Base-by-base conservation (phyloP, 2,113 vertebrate genomes). In the Willisornis vidua region DNA sequence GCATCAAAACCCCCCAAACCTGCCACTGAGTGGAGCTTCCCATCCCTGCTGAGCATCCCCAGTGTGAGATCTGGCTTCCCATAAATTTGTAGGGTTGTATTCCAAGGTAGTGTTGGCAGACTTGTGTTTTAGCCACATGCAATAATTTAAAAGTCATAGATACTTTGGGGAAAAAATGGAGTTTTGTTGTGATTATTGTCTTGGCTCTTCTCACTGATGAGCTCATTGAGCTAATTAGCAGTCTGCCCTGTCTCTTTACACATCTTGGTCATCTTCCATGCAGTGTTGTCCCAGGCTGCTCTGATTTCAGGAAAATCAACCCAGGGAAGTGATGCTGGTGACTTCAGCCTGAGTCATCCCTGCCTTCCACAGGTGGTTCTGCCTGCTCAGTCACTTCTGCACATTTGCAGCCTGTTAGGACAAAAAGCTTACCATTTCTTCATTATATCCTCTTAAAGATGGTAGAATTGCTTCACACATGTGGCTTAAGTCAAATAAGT, bases 71-170 rank as follows among this genome's bases (percentile, higher is more conserved):
- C 24, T 73, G 75, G 2, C 23, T 37, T 65, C 35, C 49, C 10
- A 2, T 8, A 13, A 19, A 48, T n/a, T 37, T 24, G 0, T 1
- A 22, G 63, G 23, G 12, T 4, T 25, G 13, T 15, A 2, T 4
- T 35, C 7, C 63, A 45, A 12, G 49, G 29, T 26, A 5, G 29
- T 13, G 17, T 14, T 78, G 77, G 11, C 54, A 58, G 54, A 29
- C 0, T 0, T 23, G 25, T 39, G 23, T 2, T 49, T 82, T 37
- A 79, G 31, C 19, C 2, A 3, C 1, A 14, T 10, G 17, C n/a
- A 37, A 1, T 61, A 52, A 74, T 7, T 3, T 17, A 8, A 29
- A 35, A 62, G 52, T 76, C 20, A 31, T 3, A 19, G 2, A 2
- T 48, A 13, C n/a, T 57, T 57, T 12, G 17, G 23, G 23, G 18